Conservation (phyloP, 2,113 vertebrate genomes). For the Acinonyx jubatus region DNA sequence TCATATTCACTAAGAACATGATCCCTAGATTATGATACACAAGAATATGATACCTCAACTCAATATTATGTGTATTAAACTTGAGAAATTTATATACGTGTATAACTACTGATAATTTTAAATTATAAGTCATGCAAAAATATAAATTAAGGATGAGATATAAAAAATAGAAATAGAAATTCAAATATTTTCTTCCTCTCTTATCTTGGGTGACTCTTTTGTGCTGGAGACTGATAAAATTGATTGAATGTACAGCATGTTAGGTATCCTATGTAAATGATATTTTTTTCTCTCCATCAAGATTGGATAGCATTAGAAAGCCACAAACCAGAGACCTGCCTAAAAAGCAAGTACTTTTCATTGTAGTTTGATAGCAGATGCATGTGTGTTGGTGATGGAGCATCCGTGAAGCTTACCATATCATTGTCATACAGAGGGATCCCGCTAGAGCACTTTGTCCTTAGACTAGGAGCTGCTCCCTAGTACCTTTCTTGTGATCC, state of each 20-base stretch:
- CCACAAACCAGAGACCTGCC: background rate
- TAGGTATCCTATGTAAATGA: background rate
- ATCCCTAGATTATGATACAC: background rate
- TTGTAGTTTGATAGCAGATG: background rate
- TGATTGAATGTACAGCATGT: background rate
- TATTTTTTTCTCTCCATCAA: background rate
- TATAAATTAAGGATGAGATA: background rate
- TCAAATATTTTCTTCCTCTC: background rate
- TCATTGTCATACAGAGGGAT: background rate
- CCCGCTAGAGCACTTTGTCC: background rate
- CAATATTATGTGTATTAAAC: background rate
- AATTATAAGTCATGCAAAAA: background rate
- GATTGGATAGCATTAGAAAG: background rate
- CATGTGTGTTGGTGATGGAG: accelerated
- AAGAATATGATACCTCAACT: too few relatives aligned
- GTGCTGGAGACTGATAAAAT: background rate
- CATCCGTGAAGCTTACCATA: background rate
- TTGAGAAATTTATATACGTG: background rate
- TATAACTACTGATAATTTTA: background rate
- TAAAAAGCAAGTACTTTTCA: background rate
- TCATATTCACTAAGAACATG: background rate
- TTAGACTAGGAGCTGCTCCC: background rate
- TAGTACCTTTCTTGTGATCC: background rate
- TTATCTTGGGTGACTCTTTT: background rate
- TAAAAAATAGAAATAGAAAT: background rate